Conservation (phyloP, 1,140 invertebrate genomes). For the Drosophila aff. region DNA sequence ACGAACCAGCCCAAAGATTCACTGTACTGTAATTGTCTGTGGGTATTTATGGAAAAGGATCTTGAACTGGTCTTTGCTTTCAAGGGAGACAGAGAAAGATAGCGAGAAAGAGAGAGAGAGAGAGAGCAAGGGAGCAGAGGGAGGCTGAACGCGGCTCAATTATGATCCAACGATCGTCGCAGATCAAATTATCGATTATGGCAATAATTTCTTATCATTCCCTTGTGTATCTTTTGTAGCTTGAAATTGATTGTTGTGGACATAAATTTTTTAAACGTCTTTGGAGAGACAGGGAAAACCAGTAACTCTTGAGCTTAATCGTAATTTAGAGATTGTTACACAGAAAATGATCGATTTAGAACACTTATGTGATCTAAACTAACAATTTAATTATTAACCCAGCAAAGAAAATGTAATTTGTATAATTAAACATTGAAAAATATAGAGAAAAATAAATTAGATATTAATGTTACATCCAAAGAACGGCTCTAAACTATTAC, state of each 20-base stretch:
- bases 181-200: slow-evolving; percentile 45
- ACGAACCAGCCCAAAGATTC: slow-evolving; percentile 65
- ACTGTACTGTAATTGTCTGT: slow-evolving; percentile 63
- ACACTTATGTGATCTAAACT: neutral
- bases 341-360: neutral
- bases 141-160: slow-evolving; percentile 20
- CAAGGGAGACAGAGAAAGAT: slow-evolving; percentile 1
- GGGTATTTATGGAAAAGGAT: slow-evolving; percentile 60
- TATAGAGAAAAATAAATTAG: neutral
- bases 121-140: neutral
- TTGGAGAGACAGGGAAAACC: neutral
- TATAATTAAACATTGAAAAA: neutral
- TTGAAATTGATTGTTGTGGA: slow-evolving; percentile 5
- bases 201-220: slow-evolving; percentile 36
- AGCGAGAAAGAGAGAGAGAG: neutral
- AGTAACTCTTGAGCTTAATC: neutral
- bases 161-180: slow-evolving; percentile 41
- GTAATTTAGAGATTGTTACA: neutral
- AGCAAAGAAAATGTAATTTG: neutral
- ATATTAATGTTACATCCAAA: no score
- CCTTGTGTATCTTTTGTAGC: slow-evolving; percentile 7
- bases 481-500: neutral
- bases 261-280: neutral
- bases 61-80: slow-evolving; percentile 38
- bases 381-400: neutral